phyloP scores from a whole-genome alignment of 1,140 invertebrate genomes.

The Halesus radiatus region DNA sequence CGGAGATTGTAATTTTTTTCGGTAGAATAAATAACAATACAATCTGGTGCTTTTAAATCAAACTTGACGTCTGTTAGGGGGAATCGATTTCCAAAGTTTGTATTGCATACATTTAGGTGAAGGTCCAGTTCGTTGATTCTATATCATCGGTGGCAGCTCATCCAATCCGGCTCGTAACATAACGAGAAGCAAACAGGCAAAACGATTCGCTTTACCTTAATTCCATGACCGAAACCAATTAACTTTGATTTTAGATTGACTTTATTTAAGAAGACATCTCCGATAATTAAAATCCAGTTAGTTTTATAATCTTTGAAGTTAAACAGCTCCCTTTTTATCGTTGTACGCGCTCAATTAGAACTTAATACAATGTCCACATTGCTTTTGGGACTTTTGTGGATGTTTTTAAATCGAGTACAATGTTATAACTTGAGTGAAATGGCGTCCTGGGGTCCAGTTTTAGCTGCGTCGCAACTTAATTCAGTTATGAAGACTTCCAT shows the following conservation, averaged over 20 bases:
- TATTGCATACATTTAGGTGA: too few relatives aligned
- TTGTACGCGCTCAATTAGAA: background rate
- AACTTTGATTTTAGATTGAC: constrained; percentile 5
- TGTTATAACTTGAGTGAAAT: constrained; percentile 33
- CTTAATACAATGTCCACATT: background rate
- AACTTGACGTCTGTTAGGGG: too few relatives aligned
- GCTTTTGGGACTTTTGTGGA: constrained; percentile 6
- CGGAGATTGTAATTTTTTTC: too few relatives aligned
- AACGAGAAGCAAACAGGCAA: background rate
- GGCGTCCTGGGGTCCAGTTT: constrained; percentile 16
- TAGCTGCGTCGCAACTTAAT: constrained; percentile 9
- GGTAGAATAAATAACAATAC: too few relatives aligned
- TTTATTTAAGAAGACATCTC: constrained; percentile 33
- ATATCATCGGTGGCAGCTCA: too few relatives aligned
- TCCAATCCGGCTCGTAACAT: too few relatives aligned
- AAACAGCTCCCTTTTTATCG: background rate
- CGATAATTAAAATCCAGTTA: constrained; percentile 5
- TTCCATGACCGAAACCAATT: constrained; percentile 30
- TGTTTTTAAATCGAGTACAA: background rate
- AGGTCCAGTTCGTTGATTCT: too few relatives aligned
- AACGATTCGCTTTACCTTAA: constrained; percentile 18
- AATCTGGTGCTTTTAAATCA: too few relatives aligned
- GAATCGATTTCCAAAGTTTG: too few relatives aligned
- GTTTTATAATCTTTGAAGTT: background rate
- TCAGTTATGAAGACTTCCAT: background rate